A percentile compares a stretch with the other conserved stretches of the same genome.
Evolutionary conservation across 2,113 vertebrate genomes (phyloP).

Genomic region (Colinus virginianus): DNA sequence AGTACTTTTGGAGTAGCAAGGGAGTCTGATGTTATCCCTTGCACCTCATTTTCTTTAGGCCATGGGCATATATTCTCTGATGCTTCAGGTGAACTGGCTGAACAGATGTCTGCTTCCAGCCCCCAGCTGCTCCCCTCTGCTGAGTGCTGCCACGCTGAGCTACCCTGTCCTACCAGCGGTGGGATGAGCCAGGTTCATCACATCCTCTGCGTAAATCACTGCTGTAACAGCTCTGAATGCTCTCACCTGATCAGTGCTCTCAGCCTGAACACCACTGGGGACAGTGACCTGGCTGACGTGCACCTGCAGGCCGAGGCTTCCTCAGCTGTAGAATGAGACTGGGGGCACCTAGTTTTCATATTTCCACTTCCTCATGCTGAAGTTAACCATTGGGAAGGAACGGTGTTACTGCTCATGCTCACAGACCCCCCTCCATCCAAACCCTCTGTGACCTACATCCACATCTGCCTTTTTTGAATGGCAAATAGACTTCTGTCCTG

Average conservation of each 20-base stretch:
- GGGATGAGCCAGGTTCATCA: background rate
- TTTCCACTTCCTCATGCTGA: background rate
- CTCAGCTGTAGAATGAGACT: background rate
- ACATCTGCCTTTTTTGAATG: background rate
- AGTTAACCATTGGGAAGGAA: background rate
- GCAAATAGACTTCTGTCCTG: background rate
- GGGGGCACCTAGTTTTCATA: background rate
- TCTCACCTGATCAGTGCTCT: background rate
- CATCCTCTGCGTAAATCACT: background rate
- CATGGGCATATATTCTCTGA: background rate
- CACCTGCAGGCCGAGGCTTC: background rate
- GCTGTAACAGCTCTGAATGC: background rate
- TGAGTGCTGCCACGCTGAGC: background rate
- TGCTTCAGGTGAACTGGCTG: rapidly evolving
- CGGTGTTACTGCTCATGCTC: background rate
- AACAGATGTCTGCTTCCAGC: background rate
- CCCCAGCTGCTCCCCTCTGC: background rate
- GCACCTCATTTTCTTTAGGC: background rate
- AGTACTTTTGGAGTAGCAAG: background rate
- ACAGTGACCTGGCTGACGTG: background rate
- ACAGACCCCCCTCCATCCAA: background rate
- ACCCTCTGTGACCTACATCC: rapidly evolving
- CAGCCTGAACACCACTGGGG: background rate
- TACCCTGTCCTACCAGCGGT: background rate
- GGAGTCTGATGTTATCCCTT: background rate